Percentiles rank a stretch among this genome's conserved stretches.
These are phyloP conservation scores for Deroplatys truncata DNA, from an alignment of 2,888 invertebrate genomes.

Conservation along the genomic window DNA sequence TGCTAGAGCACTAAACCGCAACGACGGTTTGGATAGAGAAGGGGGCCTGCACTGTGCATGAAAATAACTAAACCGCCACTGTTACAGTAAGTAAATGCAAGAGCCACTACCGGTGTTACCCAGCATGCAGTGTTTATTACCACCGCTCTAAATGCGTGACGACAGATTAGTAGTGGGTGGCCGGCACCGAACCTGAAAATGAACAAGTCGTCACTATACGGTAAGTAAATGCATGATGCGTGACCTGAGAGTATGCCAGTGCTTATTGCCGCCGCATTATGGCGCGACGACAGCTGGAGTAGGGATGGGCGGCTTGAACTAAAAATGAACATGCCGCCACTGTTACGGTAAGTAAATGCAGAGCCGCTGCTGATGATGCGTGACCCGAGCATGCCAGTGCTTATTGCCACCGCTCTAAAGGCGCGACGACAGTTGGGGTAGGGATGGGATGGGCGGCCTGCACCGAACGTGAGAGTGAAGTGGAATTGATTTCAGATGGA, in stretches of 20 bases:
- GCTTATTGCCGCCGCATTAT: background rate
- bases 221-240: background rate
- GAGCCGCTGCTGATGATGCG: background rate
- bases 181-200: no score
- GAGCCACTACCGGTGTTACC: no score
- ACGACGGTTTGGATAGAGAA: no score
- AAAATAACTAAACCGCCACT: no score
- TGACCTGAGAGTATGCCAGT: background rate
- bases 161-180: no score
- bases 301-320: background rate
- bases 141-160: no score
- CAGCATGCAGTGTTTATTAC: no score
- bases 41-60: no score
- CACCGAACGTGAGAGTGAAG: background rate
- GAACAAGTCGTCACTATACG: background rate
- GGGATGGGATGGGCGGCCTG: background rate
- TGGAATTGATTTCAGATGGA: background rate
- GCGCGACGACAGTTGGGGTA: background rate
- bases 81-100: no score
- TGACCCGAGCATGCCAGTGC: background rate
- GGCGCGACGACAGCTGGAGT: background rate
- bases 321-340: background rate
- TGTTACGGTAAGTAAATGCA: background rate
- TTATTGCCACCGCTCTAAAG: background rate
- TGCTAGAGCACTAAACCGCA: no score